phyloP scores from a whole-genome alignment of 2,888 invertebrate species.

The Sipha maydis region DNA sequence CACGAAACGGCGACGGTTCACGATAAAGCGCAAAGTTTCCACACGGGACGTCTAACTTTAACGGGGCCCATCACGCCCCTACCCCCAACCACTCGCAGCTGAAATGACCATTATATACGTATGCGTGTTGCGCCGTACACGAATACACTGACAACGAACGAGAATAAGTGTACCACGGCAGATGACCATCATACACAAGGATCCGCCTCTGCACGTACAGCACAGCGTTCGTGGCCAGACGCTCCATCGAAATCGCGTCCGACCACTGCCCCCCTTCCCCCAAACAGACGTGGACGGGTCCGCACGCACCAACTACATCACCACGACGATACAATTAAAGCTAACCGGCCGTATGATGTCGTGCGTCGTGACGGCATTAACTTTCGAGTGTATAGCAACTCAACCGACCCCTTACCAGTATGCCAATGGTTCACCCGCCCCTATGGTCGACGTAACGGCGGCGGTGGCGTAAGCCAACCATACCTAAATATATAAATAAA shows the following conservation, averaged over 20 bases:
- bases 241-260: neutral
- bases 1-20: neutral
- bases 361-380: neutral
- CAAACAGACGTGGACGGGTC: neutral
- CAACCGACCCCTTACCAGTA: neutral
- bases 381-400: neutral
- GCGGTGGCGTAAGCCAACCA: no score
- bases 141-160: neutral
- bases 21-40: constrained; percentile 50
- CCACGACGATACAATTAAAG: neutral
- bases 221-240: neutral
- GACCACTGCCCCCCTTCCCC: neutral
- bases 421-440: no score
- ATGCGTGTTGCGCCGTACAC: no score
- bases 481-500: no score
- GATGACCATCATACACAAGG: neutral
- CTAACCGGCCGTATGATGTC: neutral
- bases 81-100: neutral
- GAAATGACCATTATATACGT: constrained; percentile 2
- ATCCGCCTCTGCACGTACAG: neutral
- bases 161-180: neutral
- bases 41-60: constrained; percentile 20
- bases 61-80: neutral
- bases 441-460: no score
- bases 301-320: neutral